Evolutionary conservation across 2,797 vertebrate genomes (phyloP).

Genomic region (Rhinogobio ventralis): DNA sequence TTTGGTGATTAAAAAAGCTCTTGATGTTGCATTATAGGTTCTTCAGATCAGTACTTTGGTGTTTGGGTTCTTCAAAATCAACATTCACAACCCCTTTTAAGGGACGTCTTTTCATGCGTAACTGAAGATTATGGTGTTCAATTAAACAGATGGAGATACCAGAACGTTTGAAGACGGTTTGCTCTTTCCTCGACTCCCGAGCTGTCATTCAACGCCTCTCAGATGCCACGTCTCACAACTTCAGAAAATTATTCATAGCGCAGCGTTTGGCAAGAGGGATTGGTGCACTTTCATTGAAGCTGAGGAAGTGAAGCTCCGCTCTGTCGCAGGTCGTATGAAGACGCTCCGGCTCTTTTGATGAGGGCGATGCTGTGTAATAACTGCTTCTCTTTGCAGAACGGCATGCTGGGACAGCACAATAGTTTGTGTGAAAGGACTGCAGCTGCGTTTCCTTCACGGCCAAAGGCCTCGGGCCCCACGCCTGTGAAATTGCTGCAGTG

Average conservation of each 20-base stretch:
- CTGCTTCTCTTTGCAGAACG: constrained; percentile 38
- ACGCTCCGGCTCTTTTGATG: constrained; percentile 21
- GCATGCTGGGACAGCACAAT: constrained; percentile 47
- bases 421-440: constrained; percentile 26
- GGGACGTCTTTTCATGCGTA: neutral
- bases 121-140: neutral
- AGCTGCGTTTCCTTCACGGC: neutral
- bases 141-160: constrained; percentile 19
- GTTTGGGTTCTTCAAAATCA: neutral
- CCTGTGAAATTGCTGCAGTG: constrained; percentile 62
- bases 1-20: neutral
- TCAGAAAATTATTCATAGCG: constrained; percentile 34
- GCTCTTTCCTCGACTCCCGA: neutral
- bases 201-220: constrained; percentile 23
- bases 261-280: constrained; percentile 6
- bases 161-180: neutral
- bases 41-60: neutral
- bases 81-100: neutral
- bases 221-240: neutral
- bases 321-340: neutral
- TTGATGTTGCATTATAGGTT: neutral
- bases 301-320: constrained; percentile 11
- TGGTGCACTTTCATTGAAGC: neutral
- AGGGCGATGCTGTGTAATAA: constrained; percentile 9
- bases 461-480: constrained; percentile 9